Conservation (phyloP, 2,113 vertebrate genomes). For the Pseudopodoces humilis region DNA sequence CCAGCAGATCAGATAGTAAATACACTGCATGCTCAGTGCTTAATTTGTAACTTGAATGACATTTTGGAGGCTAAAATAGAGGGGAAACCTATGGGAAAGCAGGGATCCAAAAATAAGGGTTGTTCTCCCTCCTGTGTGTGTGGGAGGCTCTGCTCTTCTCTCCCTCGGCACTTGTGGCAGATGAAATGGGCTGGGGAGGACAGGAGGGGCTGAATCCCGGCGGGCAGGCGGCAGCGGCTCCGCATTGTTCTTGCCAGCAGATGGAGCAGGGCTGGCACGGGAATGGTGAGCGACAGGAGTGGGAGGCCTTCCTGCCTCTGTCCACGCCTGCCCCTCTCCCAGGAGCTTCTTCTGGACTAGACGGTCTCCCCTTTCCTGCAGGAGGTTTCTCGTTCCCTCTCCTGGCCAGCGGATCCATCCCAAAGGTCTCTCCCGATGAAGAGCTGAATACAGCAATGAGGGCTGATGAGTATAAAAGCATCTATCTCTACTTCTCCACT, state of each 20-base stretch:
- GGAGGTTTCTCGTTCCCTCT: not conserved
- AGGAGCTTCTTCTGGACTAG: not conserved
- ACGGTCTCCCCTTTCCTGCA: not conserved
- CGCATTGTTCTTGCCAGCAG: not conserved
- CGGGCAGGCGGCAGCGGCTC: not conserved
- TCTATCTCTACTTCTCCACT: not conserved
- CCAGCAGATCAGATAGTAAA: not conserved
- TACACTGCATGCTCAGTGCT: accelerated
- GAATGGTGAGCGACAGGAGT: not conserved
- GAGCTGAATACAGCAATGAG: not conserved
- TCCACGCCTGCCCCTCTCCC: not conserved
- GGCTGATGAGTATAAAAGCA: not conserved
- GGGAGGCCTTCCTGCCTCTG: not conserved
- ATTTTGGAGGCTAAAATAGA: not conserved
- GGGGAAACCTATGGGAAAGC: not conserved
- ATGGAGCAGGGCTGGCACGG: constrained; percentile 38
- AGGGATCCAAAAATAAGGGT: not conserved
- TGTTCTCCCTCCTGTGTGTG: not conserved
- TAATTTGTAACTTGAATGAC: not conserved
- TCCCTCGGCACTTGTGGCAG: not conserved
- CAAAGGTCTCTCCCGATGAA: not conserved
- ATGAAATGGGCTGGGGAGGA: not conserved
- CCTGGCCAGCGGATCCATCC: not conserved
- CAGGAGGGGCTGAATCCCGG: not conserved
- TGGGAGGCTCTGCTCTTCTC: not conserved